Base-by-base conservation (phyloP, 2,113 vertebrate genomes). In the Proterorhinus semilunaris region DNA sequence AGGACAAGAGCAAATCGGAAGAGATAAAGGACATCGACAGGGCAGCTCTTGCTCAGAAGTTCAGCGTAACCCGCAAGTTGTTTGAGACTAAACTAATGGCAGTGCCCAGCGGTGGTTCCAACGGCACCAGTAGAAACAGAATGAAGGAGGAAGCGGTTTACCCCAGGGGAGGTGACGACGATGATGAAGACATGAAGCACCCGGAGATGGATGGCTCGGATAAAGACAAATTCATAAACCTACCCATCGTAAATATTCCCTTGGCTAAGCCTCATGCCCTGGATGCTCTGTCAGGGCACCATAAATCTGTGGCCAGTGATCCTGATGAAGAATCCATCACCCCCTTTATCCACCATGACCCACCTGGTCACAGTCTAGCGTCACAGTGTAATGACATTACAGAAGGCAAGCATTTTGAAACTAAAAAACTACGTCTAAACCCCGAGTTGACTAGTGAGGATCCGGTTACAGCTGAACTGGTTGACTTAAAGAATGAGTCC, bases 1-100 rank as follows among this genome's bases (percentile, higher is more conserved):
- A 78, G 0, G 93, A 93, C 15, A 93, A 91, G 81, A 78, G 87
- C 57, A 91, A 88, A 78, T 83, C 83, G 0, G 95, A 95, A 75
- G 94, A 95, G 74, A 87, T 86, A 10, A 84, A 71, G 10, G 93
- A 95, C 44, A 86, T 95, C 59, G 93, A 96, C 62, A 93, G 96
- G 88, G 92, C 86, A 62, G 90, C 94, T 11, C 79, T 97, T 69
- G 95, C 96, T 61, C 94, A 95, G 86, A 96, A 95, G 65, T 96
- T 97, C 90, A 94, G 93, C 0, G 94, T 95, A 71, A 92, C 95
- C 4, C 91, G 95, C 51, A 94, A 89, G 83, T 87, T 97, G 13
- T 97, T 97, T 16, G 95, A 97, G 80, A 91, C 66, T 13, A 89
- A 88, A 67, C 68, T 67, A 69, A 71, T 69, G 43, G 83, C 81